These are phyloP conservation scores for Tamandua tetradactyla DNA, from an alignment of 2,797 vertebrate genomes.

Conservation along the genomic window DNA sequence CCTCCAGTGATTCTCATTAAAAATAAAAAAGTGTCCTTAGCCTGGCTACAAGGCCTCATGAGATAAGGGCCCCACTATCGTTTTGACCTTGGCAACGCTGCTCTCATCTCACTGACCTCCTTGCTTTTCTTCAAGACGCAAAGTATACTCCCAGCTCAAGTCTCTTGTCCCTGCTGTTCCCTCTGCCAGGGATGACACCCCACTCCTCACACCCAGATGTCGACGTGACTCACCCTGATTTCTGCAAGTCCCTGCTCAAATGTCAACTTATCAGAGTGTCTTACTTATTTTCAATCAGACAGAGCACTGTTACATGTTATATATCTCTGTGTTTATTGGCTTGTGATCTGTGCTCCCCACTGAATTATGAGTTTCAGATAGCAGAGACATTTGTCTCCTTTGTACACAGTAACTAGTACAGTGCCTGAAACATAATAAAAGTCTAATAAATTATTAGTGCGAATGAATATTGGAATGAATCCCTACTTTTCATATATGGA, in stretches of 20 bases:
- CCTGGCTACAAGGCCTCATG: not conserved
- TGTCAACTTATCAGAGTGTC: not conserved
- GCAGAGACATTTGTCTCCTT: not conserved
- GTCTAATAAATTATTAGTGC: not conserved
- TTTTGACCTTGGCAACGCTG: not conserved
- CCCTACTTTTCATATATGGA: not conserved
- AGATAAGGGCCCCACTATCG: not conserved
- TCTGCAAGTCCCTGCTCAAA: not conserved
- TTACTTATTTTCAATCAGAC: not conserved
- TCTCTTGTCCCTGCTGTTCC: not conserved
- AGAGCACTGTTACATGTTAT: not conserved
- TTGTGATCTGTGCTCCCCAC: not conserved
- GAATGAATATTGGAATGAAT: not conserved
- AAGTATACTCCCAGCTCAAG: too few species aligned
- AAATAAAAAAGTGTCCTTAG: not conserved
- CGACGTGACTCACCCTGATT: not conserved
- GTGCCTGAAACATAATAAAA: not conserved
- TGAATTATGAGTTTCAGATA: not conserved
- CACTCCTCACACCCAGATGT: not conserved
- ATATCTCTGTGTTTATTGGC: not conserved
- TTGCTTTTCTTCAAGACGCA: not conserved
- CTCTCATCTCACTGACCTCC: not conserved
- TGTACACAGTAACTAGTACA: not conserved
- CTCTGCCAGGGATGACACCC: not conserved
- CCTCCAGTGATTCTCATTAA: not conserved